phyloP scores from a whole-genome alignment of 2,113 vertebrate species.

The Oreochromis niloticus region DNA sequence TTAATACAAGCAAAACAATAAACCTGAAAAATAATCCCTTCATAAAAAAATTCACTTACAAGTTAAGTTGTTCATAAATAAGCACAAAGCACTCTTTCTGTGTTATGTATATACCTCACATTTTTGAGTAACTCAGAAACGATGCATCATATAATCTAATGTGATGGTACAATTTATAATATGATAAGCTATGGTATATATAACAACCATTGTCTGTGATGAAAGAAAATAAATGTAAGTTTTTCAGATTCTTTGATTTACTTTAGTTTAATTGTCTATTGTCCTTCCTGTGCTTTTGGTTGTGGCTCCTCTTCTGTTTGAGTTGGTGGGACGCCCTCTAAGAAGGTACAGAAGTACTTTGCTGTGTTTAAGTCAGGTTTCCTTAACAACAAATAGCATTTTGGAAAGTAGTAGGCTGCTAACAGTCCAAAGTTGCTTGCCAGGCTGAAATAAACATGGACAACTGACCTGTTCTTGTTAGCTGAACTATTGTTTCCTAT shows the following conservation, averaged over 20 bases:
- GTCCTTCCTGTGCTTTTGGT: not conserved
- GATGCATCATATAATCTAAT: not conserved
- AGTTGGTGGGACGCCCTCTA: slow-evolving; percentile 50
- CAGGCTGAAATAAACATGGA: slow-evolving; percentile 66
- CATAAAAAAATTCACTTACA: not conserved
- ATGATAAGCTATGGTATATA: not conserved
- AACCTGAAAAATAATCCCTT: not conserved
- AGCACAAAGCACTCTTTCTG: not conserved
- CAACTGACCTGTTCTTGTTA: slow-evolving; percentile 42
- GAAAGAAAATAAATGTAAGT: not conserved
- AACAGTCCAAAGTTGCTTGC: slow-evolving; percentile 71
- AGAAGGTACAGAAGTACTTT: slow-evolving; percentile 72
- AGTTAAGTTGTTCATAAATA: not conserved
- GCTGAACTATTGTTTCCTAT: slow-evolving; percentile 9
- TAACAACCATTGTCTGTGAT: not conserved
- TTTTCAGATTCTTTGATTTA: not conserved
- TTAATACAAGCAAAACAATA: not conserved
- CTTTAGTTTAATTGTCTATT: not conserved
- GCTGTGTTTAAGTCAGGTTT: slow-evolving; percentile 75
- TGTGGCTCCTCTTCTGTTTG: slow-evolving; percentile 43
- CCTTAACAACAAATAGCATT: slow-evolving; percentile 77
- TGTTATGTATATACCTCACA: not conserved
- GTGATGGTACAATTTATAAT: not conserved
- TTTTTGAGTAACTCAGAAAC: not conserved
- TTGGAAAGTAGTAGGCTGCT: slow-evolving; percentile 76